Evolutionary conservation across 2,113 vertebrate species (phyloP).

Genomic region (Aspiorhynchus laticeps): DNA sequence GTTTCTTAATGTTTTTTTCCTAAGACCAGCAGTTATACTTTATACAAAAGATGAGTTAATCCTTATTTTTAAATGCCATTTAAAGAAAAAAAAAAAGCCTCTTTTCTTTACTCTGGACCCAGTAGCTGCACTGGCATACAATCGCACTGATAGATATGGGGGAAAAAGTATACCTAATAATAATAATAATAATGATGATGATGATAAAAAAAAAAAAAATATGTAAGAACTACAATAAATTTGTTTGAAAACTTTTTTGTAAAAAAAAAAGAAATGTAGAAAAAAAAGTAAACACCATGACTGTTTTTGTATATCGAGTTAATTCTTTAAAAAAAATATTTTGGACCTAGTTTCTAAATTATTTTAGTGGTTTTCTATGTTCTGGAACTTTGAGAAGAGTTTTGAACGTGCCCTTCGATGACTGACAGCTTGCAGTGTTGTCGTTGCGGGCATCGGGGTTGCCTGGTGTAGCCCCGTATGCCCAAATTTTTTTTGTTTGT

Average conservation of each 20-base stretch:
- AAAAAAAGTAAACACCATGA: constrained; percentile 79
- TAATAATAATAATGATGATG: constrained; percentile 58
- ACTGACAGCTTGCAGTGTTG: constrained; percentile 80
- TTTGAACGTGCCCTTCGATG: constrained; percentile 88
- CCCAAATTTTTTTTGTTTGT: constrained; percentile 67
- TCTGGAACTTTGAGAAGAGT: constrained; percentile 78
- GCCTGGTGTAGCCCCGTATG: constrained; percentile 88
- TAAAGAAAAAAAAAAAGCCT: constrained; percentile 79
- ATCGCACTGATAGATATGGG: constrained; percentile 90
- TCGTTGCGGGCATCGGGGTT: constrained; percentile 79
- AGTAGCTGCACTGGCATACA: constrained; percentile 96
- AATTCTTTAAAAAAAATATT: constrained; percentile 94
- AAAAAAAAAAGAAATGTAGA: constrained; percentile 68
- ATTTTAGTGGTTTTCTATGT: constrained; percentile 99
- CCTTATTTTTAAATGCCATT: constrained; percentile 92
- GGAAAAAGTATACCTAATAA: constrained; percentile 65
- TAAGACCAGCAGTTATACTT: constrained; percentile 99
- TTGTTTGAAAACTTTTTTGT: constrained; percentile 89
- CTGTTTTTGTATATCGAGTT: constrained; percentile 98
- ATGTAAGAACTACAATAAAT: constrained; percentile 84
- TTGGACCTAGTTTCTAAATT: constrained; percentile 99
- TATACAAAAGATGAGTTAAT: constrained; percentile 95
- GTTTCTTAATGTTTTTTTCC: constrained; percentile 92
- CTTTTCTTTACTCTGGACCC: constrained; percentile 96
- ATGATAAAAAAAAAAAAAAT: constrained; percentile 68